These are phyloP conservation scores for Tigriopus japonicus DNA, from an alignment of 1,140 invertebrate species.

Conservation along the genomic window DNA sequence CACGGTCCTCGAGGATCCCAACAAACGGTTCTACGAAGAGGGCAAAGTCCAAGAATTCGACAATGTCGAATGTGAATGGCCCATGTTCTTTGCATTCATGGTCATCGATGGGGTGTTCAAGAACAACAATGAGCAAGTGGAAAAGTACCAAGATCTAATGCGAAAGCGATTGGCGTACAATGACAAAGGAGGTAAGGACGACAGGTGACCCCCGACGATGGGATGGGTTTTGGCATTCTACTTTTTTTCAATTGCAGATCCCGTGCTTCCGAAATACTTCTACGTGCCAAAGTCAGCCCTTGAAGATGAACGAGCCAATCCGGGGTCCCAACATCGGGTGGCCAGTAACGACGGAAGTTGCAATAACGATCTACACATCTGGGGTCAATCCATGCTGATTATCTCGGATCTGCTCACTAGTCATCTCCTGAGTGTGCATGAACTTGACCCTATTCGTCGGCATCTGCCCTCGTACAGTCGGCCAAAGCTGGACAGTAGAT, in stretches of 20 bases:
- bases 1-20: slow-evolving; percentile 38
- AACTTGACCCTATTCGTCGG: slow-evolving; percentile 81
- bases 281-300: slow-evolving; percentile 25
- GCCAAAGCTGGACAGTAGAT: slow-evolving; percentile 67
- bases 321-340: slow-evolving; percentile 33
- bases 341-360: slow-evolving; percentile 37
- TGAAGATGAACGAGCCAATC: slow-evolving; percentile 47
- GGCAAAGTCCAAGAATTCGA: slow-evolving; percentile 69
- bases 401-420: slow-evolving; percentile 76
- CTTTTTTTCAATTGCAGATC: too few relatives aligned
- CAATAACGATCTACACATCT: slow-evolving; percentile 37
- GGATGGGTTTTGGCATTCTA: too few relatives aligned
- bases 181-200: slow-evolving; percentile 48
- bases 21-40: slow-evolving; percentile 44
- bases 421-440: slow-evolving; percentile 75
- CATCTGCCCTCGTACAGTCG: slow-evolving; percentile 90
- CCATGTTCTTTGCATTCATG: slow-evolving; percentile 83
- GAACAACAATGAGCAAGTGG: slow-evolving; percentile 68
- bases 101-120: slow-evolving; percentile 87
- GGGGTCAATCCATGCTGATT: slow-evolving; percentile 88
- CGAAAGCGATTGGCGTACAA: slow-evolving; percentile 54
- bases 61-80: slow-evolving; percentile 93
- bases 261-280: background rate
- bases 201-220: too few relatives aligned
- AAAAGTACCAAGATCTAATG: slow-evolving; percentile 63